Evolutionary conservation across 1,140 invertebrate species (phyloP), one percentile per base, ranked within the genome.

Genomic region (Dufourea novaeangliae): DNA sequence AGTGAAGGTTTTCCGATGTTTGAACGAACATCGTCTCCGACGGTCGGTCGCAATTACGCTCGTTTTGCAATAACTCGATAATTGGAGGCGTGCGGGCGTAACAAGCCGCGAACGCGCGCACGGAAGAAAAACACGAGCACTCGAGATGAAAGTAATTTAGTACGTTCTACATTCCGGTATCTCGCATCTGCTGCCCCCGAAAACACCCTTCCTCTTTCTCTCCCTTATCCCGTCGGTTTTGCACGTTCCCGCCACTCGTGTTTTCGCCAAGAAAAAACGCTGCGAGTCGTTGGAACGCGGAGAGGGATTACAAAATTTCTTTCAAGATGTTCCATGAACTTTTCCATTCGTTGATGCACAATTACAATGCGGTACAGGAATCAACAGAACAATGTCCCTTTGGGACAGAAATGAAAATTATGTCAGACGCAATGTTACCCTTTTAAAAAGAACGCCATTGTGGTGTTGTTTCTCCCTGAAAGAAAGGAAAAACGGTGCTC

Each of bases 101-200:
- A 57, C 56, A 69, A 78, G 62, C 34, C 29, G 52, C 41, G 56
- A 67, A 72, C 50, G 70, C 41, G 63, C 73, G 79, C 41, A 68
- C 73, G 79, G 52, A 68, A 74, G 70, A 78, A 59, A 66, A 74
- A 52, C 62, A 27, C 74, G 79, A 81, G 57, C 69, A 39, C 70
- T 79, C 71, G 61, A 79, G 69, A 79, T 79, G 70, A 74, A 79
- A 79, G 77, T 66, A 41, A 79, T 74, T 66, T 46, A 57, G 52
- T 74, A 59, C 61, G 46, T 64, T 73, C 46, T 62, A 64, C 59
- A 57, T 78, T 73, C 70, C 70, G 50, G 46, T 78, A 46, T 78
- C 61, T 78, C 61, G 69, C 52, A 59, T 61, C 37, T 22, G 27
- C 8, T 44, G 34, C 54, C 14, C n/a, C 12, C 17, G 12, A 17